A percentile compares a stretch with the other conserved stretches of the same genome.
These are phyloP conservation scores for Terebella lapidaria DNA, from an alignment of 2,888 invertebrate species.

Conservation along the genomic window DNA sequence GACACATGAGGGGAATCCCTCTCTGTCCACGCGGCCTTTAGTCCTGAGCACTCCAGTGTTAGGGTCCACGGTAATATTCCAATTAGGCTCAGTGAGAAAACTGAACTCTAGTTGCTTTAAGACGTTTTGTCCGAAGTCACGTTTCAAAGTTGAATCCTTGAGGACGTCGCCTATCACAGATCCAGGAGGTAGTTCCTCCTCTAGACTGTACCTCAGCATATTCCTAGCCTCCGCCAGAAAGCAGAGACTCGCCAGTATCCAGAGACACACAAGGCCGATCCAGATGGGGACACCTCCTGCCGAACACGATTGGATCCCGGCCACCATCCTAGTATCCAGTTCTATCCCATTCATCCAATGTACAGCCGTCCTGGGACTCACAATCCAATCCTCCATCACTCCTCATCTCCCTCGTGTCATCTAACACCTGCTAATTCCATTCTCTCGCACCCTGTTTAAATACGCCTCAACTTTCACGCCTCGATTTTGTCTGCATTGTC, in stretches of 20 bases:
- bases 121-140: not conserved
- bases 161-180: not conserved
- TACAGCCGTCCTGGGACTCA: not conserved
- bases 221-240: not conserved
- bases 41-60: slow-evolving; percentile 1
- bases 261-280: not conserved
- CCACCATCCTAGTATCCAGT: not conserved
- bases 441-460: too few relatives aligned
- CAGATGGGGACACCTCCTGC: not conserved
- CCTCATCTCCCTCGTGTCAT: too few relatives aligned
- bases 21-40: slow-evolving; percentile 6
- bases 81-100: not conserved
- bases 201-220: not conserved
- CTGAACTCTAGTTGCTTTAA: not conserved
- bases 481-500: too few relatives aligned
- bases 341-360: not conserved
- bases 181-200: not conserved
- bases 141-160: not conserved
- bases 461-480: too few relatives aligned
- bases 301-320: not conserved
- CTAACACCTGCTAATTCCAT: too few relatives aligned
- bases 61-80: not conserved
- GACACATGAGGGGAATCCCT: not conserved
- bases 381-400: not conserved
- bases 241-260: not conserved